phyloP scores from a whole-genome alignment of 2,113 vertebrate genomes.

The Sinocyclocheilus maitianheensis region DNA sequence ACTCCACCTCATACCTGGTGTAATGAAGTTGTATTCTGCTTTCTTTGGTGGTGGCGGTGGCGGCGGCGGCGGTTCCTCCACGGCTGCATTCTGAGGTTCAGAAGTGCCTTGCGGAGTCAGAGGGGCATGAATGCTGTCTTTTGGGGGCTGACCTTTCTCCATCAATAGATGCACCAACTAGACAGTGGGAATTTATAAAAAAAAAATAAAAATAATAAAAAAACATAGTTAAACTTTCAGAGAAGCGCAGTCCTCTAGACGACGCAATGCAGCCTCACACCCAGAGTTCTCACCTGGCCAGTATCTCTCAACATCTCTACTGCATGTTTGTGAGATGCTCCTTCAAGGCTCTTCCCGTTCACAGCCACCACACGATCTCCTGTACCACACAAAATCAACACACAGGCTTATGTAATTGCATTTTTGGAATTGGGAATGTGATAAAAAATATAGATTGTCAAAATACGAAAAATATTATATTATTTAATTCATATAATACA shows the following conservation, averaged over 20 bases:
- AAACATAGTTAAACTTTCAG: not conserved
- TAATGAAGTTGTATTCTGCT: constrained; percentile 87
- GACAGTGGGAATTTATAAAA: not conserved
- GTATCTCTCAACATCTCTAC: constrained; percentile 91
- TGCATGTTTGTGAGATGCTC: constrained; percentile 93
- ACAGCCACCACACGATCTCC: constrained; percentile 96
- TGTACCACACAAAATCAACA: constrained; percentile 57
- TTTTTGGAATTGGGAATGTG: not conserved
- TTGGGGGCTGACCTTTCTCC: constrained; percentile 85
- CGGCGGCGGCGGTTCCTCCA: constrained; percentile 48
- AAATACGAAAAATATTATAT: too few relatives aligned
- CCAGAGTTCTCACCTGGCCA: constrained; percentile 81
- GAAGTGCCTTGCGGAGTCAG: constrained; percentile 75
- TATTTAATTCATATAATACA: too few relatives aligned
- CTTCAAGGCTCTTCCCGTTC: constrained; percentile 90
- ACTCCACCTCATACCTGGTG: constrained; percentile 78
- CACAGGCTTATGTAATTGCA: not conserved
- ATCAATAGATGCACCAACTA: constrained; percentile 90
- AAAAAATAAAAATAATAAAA: not conserved
- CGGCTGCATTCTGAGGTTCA: not conserved
- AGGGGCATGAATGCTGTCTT: constrained; percentile 76
- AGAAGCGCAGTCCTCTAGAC: not conserved
- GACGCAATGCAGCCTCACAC: not conserved
- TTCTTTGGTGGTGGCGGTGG: constrained; percentile 60
- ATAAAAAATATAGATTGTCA: not conserved